Evolutionary conservation across 2,113 vertebrate species (phyloP).

Genomic region (Falco punctatus): DNA sequence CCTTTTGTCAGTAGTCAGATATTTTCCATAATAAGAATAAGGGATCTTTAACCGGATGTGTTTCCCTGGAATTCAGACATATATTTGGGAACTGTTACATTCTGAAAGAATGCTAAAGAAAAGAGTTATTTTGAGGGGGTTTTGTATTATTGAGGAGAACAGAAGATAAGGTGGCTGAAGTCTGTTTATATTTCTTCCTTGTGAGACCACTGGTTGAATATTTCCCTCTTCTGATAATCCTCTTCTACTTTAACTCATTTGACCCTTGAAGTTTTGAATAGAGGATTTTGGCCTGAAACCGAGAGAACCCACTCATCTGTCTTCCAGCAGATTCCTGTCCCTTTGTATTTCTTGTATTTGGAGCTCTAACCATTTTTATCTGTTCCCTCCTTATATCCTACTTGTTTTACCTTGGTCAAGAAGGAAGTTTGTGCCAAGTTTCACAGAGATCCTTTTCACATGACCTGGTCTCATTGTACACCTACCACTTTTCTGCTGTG

Average conservation of each 20-base stretch:
- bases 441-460: conserved; percentile 5
- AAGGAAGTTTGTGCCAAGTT: neutral
- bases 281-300: neutral
- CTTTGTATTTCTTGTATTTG: neutral
- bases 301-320: neutral
- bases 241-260: neutral
- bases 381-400: neutral
- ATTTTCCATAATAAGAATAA: conserved; percentile 77
- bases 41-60: conserved; percentile 76
- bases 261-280: neutral
- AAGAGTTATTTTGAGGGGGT: neutral
- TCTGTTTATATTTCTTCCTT: neutral
- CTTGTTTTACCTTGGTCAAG: neutral
- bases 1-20: conserved; percentile 79
- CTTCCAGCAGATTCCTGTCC: neutral
- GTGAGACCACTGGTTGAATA: neutral
- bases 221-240: neutral
- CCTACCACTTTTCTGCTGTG: neutral
- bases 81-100: neutral
- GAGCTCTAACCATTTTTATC: neutral
- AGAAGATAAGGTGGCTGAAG: neutral
- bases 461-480: neutral
- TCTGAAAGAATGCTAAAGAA: neutral
- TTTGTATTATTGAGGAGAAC: neutral
- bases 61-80: conserved; percentile 74